Base-by-base conservation (phyloP, 2,113 vertebrate species). In the Boleophthalmus pectinirostris region DNA sequence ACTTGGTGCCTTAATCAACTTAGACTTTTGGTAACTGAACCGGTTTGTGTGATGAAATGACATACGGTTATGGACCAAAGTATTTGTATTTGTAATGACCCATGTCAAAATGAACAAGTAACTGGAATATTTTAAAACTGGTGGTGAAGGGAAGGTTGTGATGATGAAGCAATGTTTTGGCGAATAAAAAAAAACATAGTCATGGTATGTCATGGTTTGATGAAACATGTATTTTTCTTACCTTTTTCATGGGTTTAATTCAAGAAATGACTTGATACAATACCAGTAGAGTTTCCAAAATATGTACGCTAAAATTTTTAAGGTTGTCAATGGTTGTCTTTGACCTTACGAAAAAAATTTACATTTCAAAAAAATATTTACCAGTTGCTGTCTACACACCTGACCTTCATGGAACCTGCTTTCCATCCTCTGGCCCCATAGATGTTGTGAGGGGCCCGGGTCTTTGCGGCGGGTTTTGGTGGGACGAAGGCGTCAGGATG, bases 21-120 rank as follows among this genome's bases (percentile, higher is more conserved):
- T 92, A 87, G 60, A 74, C 70, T 83, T 78, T 64, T 61, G 69
- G 38, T 80, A 82, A 89, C 77, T 86, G 68, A 81, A 84, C 77
- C 89, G 90, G 90, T 93, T 90, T 91, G 88, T 75, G 69, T 82
- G 79, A 93, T 92, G 86, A 92, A 90, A 88, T 89, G 74, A 87
- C 72, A 49, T 49, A 74, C 21, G 46, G 77, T 66, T 79, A 76
- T 33, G 66, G 83, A 81, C 78, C 45, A 23, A 60, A 70, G 69
- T 24, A 23, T 79, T 82, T 82, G 71, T 24, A 23, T 79, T 82
- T 82, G 71, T 23, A 57, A 45, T 5, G 68, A 81, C 25, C 74
- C 2, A 72, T 81, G 85, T 80, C 74, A 63, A 63, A 35, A 35
- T 20, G 29, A 56, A 23, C 13, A 2, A n/a, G 43, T 13, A 70